Conservation (phyloP, 2,113 vertebrate species). For the Ochotona curzoniae region DNA sequence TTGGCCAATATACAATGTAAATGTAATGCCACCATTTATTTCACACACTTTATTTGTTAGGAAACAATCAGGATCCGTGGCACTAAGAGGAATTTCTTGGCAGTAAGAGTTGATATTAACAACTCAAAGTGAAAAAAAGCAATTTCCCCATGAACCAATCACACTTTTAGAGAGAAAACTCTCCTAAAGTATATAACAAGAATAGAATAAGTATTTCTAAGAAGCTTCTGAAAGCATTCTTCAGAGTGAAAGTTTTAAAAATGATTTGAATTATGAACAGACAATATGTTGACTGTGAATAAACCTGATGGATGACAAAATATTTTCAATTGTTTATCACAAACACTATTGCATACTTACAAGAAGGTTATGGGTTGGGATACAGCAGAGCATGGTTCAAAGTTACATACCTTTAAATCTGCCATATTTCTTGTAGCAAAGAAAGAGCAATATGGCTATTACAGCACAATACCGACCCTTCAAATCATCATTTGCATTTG, state of each 20-base stretch:
- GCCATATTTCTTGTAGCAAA: background rate
- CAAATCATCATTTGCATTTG: background rate
- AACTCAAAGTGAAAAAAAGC: conserved; percentile 61
- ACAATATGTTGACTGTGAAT: background rate
- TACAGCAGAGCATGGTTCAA: background rate
- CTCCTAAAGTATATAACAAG: conserved; percentile 58
- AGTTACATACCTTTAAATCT: conserved; percentile 19
- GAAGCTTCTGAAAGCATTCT: conserved; percentile 25
- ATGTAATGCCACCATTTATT: conserved; percentile 50
- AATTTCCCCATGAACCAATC: conserved; percentile 40
- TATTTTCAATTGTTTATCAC: conserved; percentile 51
- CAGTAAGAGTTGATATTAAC: conserved; percentile 33
- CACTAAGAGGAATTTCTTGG: conserved; percentile 60
- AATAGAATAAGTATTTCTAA: background rate
- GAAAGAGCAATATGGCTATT: background rate
- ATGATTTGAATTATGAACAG: conserved; percentile 33
- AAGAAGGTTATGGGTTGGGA: background rate
- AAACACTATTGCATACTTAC: background rate
- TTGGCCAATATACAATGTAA: conserved; percentile 9
- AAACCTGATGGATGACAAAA: conserved; percentile 23
- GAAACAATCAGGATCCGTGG: conserved; percentile 46
- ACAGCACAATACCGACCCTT: background rate
- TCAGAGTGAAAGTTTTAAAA: conserved; percentile 48
- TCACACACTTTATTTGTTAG: background rate
- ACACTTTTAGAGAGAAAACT: conserved; percentile 30